Evolutionary conservation across 2,888 invertebrate genomes (phyloP).

Genomic region (Operophtera brumata): DNA sequence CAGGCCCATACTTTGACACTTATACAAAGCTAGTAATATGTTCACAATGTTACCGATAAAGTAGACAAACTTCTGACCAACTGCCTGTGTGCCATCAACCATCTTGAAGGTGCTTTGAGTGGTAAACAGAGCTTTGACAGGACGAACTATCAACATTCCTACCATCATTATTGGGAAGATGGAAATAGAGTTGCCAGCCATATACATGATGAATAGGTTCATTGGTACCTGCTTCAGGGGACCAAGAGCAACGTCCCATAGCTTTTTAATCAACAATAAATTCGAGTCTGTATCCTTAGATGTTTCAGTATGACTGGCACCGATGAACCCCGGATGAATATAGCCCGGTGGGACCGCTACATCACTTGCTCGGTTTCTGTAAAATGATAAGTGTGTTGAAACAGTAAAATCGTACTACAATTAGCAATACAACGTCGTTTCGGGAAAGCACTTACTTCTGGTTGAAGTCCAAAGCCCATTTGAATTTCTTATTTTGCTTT

Average conservation of each 20-base stretch:
- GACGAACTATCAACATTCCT: conserved; percentile 98
- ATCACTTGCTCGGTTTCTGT: conserved; percentile 69
- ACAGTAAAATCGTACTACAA: neutral
- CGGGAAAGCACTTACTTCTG: conserved; percentile 67
- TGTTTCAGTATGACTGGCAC: conserved; percentile 87
- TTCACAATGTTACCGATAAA: conserved; percentile 96
- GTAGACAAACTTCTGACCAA: conserved; percentile 95
- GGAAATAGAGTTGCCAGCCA: conserved; percentile 99
- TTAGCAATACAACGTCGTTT: neutral
- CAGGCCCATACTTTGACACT: conserved; percentile 98
- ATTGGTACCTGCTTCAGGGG: conserved; percentile 98
- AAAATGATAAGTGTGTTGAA: conserved; percentile 21
- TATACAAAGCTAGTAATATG: conserved; percentile 94
- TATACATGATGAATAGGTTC: conserved; percentile 99
- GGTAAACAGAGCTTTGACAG: conserved; percentile 96
- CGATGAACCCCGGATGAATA: conserved; percentile 85
- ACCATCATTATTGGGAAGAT: conserved; percentile 99
- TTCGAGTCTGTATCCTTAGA: conserved; percentile 91
- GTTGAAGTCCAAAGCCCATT: conserved; percentile 84
- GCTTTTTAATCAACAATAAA: conserved; percentile 93
- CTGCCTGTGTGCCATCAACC: conserved; percentile 95
- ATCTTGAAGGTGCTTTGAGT: conserved; percentile 95
- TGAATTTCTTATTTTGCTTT: conserved; percentile 77
- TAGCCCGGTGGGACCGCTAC: conserved; percentile 92
- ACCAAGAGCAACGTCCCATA: conserved; percentile 97